Base-by-base conservation (phyloP, 1,140 invertebrate genomes). In the Lithobius niger region DNA sequence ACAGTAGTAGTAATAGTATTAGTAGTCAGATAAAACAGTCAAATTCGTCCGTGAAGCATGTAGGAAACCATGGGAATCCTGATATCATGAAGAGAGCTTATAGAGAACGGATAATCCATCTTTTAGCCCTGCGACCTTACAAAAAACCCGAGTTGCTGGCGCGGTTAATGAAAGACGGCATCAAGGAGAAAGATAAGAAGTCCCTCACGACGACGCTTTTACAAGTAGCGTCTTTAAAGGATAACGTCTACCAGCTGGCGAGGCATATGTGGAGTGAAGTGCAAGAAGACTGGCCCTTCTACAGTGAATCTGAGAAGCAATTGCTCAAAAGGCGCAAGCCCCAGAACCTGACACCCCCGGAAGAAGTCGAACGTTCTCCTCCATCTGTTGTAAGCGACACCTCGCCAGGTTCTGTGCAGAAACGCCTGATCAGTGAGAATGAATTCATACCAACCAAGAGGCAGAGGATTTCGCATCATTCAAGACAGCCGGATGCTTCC, bases 221-320 rank as follows among this genome's bases (percentile, higher is more conserved):
- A 60, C 81, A 84, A 67, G 81, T 95, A 56, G 82, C 86, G 54
- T 74, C 70, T 43, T 74, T 88, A 66, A 83, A 84, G 65, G 87
- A 93, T 69, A 94, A 94, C 73, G 82, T 81, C 59, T 95, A 88
- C 72, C 81, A 87, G 64, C 75, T 97, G 66, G 78, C 82, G 50
- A 82, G 84, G 62, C 79, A 84, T 64, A 75, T 88, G 58, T 95
- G 89, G 87, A 88, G 87, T 67, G 89, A 95, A 66, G 88, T 97
- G 47, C 82, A 86, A 62, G 84, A 89, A 64, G 88, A 95, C 66
- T 97, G 91, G 91, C 84, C 87, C 36, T 93, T 85, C 73, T 96
- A 92, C 65, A 81, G 82, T 27, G 88, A 92, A 57, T 82, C 88
- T 63, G 91, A 97, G 66, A 79, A 79, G 68, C 80, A 88, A 64